A percentile compares a stretch with the other conserved stretches of the same genome.
Conservation (phyloP, 1,140 invertebrate genomes). For the Ectropis grisescens region DNA sequence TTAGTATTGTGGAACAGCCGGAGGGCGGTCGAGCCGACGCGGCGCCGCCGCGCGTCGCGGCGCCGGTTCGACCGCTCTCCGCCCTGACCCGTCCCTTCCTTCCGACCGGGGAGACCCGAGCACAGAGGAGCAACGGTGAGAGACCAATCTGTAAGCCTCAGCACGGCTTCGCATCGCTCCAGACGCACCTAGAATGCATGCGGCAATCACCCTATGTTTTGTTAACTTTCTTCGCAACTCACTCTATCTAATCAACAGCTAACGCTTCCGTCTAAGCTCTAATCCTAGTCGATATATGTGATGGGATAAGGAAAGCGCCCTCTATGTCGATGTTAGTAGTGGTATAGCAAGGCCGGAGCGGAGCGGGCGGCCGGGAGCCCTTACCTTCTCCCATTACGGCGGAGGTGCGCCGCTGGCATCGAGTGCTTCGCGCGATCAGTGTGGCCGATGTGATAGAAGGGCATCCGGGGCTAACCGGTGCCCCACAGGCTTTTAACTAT, state of each 20-base stretch:
- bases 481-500: constrained; percentile 54
- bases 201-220: constrained; percentile 28
- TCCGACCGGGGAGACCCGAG: constrained; percentile 41
- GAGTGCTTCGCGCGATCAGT: constrained; percentile 51
- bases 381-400: constrained; percentile 75
- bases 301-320: constrained; percentile 78
- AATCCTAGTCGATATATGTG: constrained; percentile 60
- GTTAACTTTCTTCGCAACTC: constrained; percentile 56
- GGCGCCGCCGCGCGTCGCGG: constrained; percentile 20
- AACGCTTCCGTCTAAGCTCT: constrained; percentile 54
- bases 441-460: constrained; percentile 40
- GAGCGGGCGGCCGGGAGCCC: constrained; percentile 65
- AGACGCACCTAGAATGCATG: constrained; percentile 55
- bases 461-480: constrained; percentile 27
- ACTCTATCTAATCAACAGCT: constrained; percentile 37
- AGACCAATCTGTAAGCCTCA: constrained; percentile 53
- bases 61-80: constrained; percentile 33
- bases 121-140: constrained; percentile 60
- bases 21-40: constrained; percentile 37
- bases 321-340: constrained; percentile 51
- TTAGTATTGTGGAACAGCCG: constrained; percentile 37
- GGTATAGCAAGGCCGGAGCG: constrained; percentile 45
- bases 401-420: constrained; percentile 60
- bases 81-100: constrained; percentile 28
- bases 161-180: constrained; percentile 60